phyloP scores from a whole-genome alignment of 2,888 invertebrate species.

The Yponomeuta sedellus region DNA sequence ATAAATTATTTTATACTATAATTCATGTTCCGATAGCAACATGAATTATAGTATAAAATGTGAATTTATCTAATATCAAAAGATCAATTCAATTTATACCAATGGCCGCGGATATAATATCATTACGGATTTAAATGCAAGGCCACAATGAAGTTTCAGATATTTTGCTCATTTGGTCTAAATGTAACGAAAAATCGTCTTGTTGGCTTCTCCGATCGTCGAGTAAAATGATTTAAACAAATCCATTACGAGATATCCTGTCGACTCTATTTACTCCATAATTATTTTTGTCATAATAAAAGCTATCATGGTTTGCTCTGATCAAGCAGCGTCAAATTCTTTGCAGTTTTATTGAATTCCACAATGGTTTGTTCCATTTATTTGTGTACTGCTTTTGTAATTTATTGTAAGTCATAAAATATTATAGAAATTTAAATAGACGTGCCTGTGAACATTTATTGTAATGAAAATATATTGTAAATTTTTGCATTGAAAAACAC shows the following conservation, averaged over 20 bases:
- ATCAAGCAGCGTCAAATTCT: background rate
- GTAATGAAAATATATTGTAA: too few species aligned
- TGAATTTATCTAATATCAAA: too few species aligned
- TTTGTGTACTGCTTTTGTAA: background rate
- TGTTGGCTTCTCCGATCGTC: conserved; percentile 13
- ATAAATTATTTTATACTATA: too few species aligned
- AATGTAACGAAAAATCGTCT: background rate
- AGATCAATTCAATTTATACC: too few species aligned
- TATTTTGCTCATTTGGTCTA: background rate
- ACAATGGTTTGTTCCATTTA: background rate
- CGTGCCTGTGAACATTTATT: too few species aligned
- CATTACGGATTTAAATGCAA: too few species aligned
- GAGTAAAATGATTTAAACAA: conserved; percentile 48
- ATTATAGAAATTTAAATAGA: too few species aligned
- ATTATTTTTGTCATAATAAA: background rate
- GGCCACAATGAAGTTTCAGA: background rate
- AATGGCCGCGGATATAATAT: too few species aligned
- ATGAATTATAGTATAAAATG: too few species aligned
- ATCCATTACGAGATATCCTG: conserved; percentile 38
- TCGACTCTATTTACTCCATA: background rate
- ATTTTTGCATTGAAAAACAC: too few species aligned
- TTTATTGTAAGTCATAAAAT: too few species aligned
- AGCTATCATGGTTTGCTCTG: background rate
- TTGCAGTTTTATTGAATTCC: background rate
- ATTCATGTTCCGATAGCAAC: too few species aligned